A percentile compares a stretch with the other conserved stretches of the same genome.
phyloP scores from a whole-genome alignment of 2,797 vertebrate species.

The Brachyalestes nurse region DNA sequence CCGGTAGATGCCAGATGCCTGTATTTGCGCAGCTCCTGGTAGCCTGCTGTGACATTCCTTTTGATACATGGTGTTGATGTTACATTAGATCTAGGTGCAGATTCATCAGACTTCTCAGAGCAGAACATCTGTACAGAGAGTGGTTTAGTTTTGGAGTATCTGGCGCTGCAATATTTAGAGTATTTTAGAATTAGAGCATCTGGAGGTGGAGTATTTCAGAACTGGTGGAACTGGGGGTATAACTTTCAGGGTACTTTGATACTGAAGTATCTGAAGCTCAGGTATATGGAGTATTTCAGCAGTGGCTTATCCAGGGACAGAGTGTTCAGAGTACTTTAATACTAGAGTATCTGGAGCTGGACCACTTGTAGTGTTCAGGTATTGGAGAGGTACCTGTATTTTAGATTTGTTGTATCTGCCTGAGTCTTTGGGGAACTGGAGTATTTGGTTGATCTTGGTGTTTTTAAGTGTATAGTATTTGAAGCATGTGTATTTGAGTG shows the following conservation, averaged over 20 bases:
- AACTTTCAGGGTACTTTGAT: neutral
- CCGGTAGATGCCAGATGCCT: conserved; percentile 36
- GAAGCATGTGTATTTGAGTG: neutral
- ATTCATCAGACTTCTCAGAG: neutral
- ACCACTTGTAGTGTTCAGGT: neutral
- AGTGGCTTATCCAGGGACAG: neutral
- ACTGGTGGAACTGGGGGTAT: neutral
- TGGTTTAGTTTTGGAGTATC: neutral
- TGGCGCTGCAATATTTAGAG: neutral
- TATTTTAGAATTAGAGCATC: neutral
- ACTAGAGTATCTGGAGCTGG: too few species aligned
- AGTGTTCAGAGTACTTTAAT: neutral
- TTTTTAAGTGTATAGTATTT: too few species aligned
- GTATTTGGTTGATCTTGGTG: neutral
- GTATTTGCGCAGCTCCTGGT: conserved; percentile 32
- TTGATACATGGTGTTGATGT: neutral
- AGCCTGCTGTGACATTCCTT: conserved; percentile 24
- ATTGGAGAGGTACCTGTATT: neutral
- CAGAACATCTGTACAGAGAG: neutral
- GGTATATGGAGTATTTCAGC: neutral
- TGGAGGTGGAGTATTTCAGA: neutral
- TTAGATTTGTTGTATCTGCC: too few species aligned
- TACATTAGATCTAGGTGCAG: neutral
- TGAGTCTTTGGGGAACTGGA: neutral
- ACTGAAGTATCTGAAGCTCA: neutral